Percentiles rank a stretch among this genome's conserved stretches.
Conservation (phyloP, 2,797 vertebrate species). For the Nyctalus aviator region DNA sequence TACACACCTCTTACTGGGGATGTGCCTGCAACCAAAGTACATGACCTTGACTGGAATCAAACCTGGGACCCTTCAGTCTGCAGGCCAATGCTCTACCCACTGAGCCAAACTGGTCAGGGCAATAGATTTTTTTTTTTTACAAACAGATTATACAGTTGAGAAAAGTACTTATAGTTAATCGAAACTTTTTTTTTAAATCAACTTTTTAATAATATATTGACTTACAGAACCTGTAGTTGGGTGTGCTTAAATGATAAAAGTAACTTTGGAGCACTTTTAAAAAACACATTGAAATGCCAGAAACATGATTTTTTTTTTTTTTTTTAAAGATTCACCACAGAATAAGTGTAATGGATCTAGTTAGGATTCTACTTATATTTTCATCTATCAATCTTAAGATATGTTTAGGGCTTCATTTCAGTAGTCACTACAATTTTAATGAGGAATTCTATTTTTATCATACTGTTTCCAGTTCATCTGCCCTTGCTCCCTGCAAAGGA, state of each 20-base stretch:
- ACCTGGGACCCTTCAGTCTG: too few relatives aligned
- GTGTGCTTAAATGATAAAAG: not conserved
- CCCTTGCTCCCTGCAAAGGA: not conserved
- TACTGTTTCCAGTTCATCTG: not conserved
- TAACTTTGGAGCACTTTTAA: slow-evolving; percentile 29
- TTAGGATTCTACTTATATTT: not conserved
- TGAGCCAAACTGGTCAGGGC: too few relatives aligned
- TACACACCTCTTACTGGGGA: too few relatives aligned
- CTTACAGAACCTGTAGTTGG: not conserved
- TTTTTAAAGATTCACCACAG: not conserved
- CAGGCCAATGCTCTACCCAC: too few relatives aligned
- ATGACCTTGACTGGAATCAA: too few relatives aligned
- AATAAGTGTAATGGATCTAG: not conserved
- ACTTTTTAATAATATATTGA: not conserved
- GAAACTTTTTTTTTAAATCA: not conserved
- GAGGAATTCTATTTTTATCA: not conserved
- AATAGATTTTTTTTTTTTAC: not conserved
- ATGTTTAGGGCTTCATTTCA: slow-evolving; percentile 33
- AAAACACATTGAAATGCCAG: slow-evolving; percentile 16
- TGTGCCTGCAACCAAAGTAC: too few relatives aligned
- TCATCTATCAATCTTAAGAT: slow-evolving; percentile 16
- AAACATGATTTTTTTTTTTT: not conserved
- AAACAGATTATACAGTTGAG: not conserved
- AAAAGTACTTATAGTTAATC: not conserved
- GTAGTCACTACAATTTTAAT: not conserved